Conservation (phyloP, 2,113 vertebrate genomes). For the Arenaria interpres region DNA sequence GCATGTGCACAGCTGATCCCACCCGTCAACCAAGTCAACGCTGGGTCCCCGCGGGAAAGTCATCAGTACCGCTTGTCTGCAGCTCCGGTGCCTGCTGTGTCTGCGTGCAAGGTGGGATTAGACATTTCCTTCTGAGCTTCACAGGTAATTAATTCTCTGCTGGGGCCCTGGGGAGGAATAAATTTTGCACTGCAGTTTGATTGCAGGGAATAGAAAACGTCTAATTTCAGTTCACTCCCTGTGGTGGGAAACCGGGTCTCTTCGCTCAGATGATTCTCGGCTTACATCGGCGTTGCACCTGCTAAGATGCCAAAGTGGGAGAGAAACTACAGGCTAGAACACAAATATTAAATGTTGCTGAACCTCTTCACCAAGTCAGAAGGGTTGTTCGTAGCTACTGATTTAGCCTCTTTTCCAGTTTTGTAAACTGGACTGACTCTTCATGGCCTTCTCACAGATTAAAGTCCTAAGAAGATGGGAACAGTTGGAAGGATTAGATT, state of each 20-base stretch:
- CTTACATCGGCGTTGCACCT: accelerated
- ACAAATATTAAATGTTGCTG: background rate
- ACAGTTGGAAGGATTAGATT: background rate
- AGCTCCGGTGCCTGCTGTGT: background rate
- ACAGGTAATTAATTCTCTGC: background rate
- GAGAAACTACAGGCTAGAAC: background rate
- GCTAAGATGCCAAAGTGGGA: background rate
- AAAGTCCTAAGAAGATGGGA: background rate
- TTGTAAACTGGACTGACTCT: background rate
- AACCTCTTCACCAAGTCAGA: background rate
- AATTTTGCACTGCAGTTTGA: background rate
- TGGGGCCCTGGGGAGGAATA: background rate
- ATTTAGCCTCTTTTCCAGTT: background rate
- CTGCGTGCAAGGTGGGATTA: background rate
- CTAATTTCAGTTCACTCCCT: background rate
- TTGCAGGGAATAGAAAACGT: background rate
- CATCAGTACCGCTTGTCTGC: background rate
- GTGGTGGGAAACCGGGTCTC: background rate
- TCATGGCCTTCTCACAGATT: background rate
- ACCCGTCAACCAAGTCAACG: background rate
- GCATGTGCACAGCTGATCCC: background rate
- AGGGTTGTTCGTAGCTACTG: background rate
- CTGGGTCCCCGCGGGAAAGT: background rate
- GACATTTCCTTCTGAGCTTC: background rate
- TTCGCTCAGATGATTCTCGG: background rate